A percentile compares a stretch with the other conserved stretches of the same genome.
Conservation (phyloP, 1,140 invertebrate genomes). For the Campodea augens region DNA sequence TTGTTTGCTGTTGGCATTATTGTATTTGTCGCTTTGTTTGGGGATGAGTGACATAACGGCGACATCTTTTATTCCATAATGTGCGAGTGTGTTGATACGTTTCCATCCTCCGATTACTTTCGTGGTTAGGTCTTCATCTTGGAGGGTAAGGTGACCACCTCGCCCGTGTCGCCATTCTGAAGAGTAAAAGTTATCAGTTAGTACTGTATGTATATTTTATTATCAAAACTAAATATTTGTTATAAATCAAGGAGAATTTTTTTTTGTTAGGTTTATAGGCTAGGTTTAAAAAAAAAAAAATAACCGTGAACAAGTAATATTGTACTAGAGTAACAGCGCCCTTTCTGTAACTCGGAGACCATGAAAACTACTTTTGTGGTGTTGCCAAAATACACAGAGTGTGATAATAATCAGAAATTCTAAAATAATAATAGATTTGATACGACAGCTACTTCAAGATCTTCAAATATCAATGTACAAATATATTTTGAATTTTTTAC, state of each 20-base stretch:
- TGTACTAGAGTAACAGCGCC: no score
- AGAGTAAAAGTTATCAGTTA: constrained; percentile 7
- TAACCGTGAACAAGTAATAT: no score
- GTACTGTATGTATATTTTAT: neutral
- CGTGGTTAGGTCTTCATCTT: constrained; percentile 83
- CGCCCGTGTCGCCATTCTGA: constrained; percentile 81
- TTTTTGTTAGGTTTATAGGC: neutral
- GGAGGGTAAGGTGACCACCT: constrained; percentile 72
- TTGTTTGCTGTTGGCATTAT: constrained; percentile 51
- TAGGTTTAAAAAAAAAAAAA: no score
- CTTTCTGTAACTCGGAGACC: no score
- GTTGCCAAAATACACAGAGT: no score
- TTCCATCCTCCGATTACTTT: constrained; percentile 76
- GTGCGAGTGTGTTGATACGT: constrained; percentile 74
- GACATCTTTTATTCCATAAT: constrained; percentile 87
- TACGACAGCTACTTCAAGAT: no score
- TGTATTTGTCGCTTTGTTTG: constrained; percentile 60
- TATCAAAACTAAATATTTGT: neutral
- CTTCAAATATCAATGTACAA: no score
- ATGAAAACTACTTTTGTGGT: no score
- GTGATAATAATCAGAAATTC: no score
- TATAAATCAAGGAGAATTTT: neutral
- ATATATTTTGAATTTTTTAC: no score
- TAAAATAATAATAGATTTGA: no score
- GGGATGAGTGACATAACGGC: constrained; percentile 83